Conservation (phyloP, 1,140 invertebrate genomes). For the Drosophila arizonae region DNA sequence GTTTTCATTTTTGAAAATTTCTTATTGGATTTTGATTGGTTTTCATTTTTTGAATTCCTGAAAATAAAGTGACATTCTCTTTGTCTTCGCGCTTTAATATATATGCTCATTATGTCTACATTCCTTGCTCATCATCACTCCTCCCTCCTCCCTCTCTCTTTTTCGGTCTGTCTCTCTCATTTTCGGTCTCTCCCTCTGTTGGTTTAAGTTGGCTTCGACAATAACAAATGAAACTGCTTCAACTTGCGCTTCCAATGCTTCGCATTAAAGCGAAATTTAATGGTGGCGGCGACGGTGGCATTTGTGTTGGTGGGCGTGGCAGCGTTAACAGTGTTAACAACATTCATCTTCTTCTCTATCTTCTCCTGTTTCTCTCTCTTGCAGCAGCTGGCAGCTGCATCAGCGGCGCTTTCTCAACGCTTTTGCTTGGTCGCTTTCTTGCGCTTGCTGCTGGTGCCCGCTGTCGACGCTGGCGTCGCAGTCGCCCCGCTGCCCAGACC, state of each 20-base stretch:
- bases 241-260: constrained; percentile 75
- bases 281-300: constrained; percentile 31
- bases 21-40: constrained; percentile 55
- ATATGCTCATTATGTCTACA: not conserved
- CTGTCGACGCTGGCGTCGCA: constrained; percentile 32
- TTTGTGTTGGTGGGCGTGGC: constrained; percentile 8
- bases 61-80: constrained; percentile 9
- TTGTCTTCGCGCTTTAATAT: not conserved
- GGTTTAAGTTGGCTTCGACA: constrained; percentile 46
- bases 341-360: no score
- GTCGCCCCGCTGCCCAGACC: constrained; percentile 48
- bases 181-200: constrained; percentile 5
- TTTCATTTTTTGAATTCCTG: constrained; percentile 26
- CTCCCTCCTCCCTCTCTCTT: not conserved
- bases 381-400: constrained; percentile 10
- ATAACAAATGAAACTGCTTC: constrained; percentile 60
- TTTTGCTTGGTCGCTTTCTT: constrained; percentile 76
- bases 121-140: not conserved
- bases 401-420: constrained; percentile 65
- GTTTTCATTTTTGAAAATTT: constrained; percentile 16
- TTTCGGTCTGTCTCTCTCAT: constrained; percentile 18
- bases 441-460: constrained; percentile 68
- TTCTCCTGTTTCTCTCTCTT: not conserved
- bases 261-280: constrained; percentile 71
- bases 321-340: not conserved